Base-by-base conservation (phyloP, 2,797 vertebrate species). In the Gastrophryne carolinensis region DNA sequence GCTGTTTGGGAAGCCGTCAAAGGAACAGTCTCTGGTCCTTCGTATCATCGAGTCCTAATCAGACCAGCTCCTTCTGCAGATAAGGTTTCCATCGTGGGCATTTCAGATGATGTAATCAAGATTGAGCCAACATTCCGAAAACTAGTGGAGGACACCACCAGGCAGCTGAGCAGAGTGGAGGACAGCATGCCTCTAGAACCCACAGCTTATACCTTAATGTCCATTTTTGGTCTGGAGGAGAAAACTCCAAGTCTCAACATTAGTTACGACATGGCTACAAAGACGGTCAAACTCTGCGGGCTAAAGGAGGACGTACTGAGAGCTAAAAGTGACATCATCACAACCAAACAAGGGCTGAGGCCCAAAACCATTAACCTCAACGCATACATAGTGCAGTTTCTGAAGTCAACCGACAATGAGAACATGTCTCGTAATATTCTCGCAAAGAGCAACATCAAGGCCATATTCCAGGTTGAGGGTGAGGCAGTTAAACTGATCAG, bases 351-450 rank as follows among this genome's bases (percentile, higher is more conserved):
- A 4, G 9, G 2, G 0, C 83, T 94, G 81, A 81, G 58, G 15
- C 61, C 52, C 44, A 88, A 84, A 32, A 24, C 2, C 0, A 8
- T 94, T 12, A 19, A 69, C 1, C 0, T 91, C 1, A 15, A 87
- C 5, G 8, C 13, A 4, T 47, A 81, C 39, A 21, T 96, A 35
- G 57, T 90, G 6, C 61, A 79, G 0, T 97, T 93, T 72, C 83
- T 98, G 10, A 81, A 26, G 29, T 17, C 2, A 4, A 81, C 86
- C 4, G 81, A 94, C 63, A 72, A 75, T 13, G 80, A 81, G 79
- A 83, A 84, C 32, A 61, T 90, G 56, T 95, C 93, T 0, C 62
- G 80, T 26, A 57, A 32, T 15, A 64, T 97, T 41, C 95, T 98
- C 56, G 79, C 79, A 8, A 87, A 77, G 1, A 82, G 87, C 58